These are phyloP conservation scores for Disparrhopalites patrizii DNA, from an alignment of 2,888 invertebrate species.

Conservation along the genomic window DNA sequence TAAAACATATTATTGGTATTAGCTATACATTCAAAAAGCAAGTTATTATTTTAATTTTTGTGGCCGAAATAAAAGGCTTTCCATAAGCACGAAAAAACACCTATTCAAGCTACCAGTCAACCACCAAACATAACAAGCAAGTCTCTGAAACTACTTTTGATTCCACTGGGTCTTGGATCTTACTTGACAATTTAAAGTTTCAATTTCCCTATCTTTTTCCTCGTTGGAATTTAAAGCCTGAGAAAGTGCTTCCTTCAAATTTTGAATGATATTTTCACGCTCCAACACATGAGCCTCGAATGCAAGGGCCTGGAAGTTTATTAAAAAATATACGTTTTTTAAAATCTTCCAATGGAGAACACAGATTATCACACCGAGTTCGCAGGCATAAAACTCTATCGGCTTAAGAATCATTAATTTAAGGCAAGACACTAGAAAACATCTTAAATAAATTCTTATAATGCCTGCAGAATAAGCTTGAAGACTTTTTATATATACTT, in stretches of 20 bases:
- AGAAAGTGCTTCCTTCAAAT: slow-evolving; percentile 6
- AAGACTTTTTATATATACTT: too few relatives aligned
- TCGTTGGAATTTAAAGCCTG: not conserved
- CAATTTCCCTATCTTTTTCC: slow-evolving; percentile 14
- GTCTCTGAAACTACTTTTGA: too few relatives aligned
- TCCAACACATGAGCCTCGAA: slow-evolving; percentile 1
- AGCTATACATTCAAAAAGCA: too few relatives aligned
- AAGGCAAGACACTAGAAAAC: not conserved
- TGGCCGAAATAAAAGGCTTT: too few relatives aligned
- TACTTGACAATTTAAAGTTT: not conserved
- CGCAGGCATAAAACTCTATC: not conserved
- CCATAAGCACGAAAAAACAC: too few relatives aligned
- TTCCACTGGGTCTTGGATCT: not conserved
- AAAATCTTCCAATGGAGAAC: not conserved
- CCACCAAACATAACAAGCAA: too few relatives aligned
- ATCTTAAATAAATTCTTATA: not conserved
- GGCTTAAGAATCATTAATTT: not conserved
- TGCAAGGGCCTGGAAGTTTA: slow-evolving; percentile 1
- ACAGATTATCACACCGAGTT: too few relatives aligned
- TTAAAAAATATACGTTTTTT: not conserved
- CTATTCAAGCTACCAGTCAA: too few relatives aligned
- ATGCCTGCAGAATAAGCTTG: too few relatives aligned
- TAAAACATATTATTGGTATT: too few relatives aligned
- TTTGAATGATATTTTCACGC: not conserved
- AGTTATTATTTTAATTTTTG: too few relatives aligned